Conservation (phyloP, 2,888 invertebrate genomes). For the Agrotis clavis region DNA sequence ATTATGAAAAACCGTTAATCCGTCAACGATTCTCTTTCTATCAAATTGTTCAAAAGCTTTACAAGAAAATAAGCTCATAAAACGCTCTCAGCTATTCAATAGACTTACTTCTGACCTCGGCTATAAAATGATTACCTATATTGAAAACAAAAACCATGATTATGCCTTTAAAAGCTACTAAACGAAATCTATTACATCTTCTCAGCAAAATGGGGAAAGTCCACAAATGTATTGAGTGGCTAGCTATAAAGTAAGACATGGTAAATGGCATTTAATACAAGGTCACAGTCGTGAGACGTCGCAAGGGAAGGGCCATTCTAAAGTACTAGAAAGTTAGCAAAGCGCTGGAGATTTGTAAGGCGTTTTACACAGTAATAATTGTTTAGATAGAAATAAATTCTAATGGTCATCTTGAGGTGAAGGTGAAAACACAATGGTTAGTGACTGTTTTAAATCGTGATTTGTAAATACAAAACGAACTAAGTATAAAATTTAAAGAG, state of each 20-base stretch:
- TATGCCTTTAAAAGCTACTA: slow-evolving; percentile 9
- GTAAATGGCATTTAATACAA: slow-evolving; percentile 60
- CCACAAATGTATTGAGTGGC: slow-evolving; percentile 29
- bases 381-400: slow-evolving; percentile 27
- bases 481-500: too few species aligned
- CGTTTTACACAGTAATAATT: slow-evolving; percentile 24
- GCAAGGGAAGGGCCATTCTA: slow-evolving; percentile 52
- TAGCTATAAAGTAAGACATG: slow-evolving; percentile 39
- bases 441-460: not conserved
- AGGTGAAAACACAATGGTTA: slow-evolving; percentile 5
- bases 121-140: not conserved
- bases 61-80: not conserved
- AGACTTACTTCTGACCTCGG: slow-evolving; percentile 16
- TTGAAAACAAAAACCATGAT: slow-evolving; percentile 26
- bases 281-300: slow-evolving; percentile 60
- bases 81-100: not conserved
- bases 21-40: not conserved
- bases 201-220: slow-evolving; percentile 53
- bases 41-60: not conserved
- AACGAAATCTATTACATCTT: slow-evolving; percentile 13
- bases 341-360: slow-evolving; percentile 27
- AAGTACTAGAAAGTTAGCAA: slow-evolving; percentile 59
- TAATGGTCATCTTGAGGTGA: not conserved
- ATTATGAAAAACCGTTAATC: not conserved
- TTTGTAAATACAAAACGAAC: not conserved